Conservation (phyloP, 2,888 invertebrate genomes). For the Pandemis corylana region DNA sequence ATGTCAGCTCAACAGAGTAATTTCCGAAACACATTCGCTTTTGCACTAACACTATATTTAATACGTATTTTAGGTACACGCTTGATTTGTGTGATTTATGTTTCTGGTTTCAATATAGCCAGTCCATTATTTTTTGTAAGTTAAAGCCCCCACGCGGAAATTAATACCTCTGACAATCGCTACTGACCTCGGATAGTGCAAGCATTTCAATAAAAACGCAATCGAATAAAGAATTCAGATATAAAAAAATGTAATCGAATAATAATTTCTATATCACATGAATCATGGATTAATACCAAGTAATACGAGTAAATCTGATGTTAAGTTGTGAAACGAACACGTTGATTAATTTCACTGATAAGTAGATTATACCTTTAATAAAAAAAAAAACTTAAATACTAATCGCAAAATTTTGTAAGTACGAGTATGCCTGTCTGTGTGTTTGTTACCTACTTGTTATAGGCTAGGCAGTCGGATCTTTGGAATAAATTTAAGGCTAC, state of each 20-base stretch:
- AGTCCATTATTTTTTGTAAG: neutral
- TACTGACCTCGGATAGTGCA: neutral
- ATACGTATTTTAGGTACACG: neutral
- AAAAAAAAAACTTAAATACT: too few species aligned
- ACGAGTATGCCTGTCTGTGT: too few species aligned
- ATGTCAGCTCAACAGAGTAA: neutral
- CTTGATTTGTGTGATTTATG: neutral
- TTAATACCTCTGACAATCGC: neutral
- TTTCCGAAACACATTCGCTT: neutral
- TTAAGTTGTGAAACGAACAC: neutral
- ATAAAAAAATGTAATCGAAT: neutral
- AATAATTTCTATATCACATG: neutral
- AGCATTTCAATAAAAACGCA: neutral
- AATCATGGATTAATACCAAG: neutral
- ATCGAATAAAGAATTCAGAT: neutral
- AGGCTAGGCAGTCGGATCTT: too few species aligned
- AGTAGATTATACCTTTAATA: neutral
- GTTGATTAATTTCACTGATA: too few species aligned
- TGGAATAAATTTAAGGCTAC: too few species aligned
- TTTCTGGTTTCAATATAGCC: neutral
- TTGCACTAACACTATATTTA: neutral
- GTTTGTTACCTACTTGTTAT: too few species aligned
- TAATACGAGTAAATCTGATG: neutral
- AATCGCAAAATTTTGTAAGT: too few species aligned
- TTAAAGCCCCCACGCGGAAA: constrained; percentile 3